Conservation (phyloP, 2,797 vertebrate genomes). For the Sternotherus odoratus region DNA sequence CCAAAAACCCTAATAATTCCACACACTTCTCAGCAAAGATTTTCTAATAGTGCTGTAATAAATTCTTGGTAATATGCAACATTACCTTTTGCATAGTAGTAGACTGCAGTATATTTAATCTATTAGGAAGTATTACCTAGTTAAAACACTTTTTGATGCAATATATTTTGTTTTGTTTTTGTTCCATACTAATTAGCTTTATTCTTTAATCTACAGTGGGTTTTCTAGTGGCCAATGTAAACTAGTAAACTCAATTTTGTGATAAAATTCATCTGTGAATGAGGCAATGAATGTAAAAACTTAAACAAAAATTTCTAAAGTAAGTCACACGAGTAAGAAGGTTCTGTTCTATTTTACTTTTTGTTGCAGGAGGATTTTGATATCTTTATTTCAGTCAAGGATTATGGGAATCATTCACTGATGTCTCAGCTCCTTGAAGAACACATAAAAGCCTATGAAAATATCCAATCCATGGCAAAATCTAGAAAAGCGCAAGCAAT, state of each 20-base stretch:
- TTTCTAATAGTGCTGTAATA: background rate
- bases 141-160: background rate
- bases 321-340: background rate
- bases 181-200: background rate
- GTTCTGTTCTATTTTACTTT: background rate
- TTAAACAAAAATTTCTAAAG: background rate
- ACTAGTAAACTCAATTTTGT: background rate
- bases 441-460: conserved; percentile 87
- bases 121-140: background rate
- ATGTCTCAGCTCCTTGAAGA: conserved; percentile 86
- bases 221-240: background rate
- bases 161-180: background rate
- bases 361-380: conserved; percentile 90
- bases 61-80: too few relatives aligned
- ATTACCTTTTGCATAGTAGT: background rate
- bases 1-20: background rate
- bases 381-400: conserved; percentile 89
- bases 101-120: background rate
- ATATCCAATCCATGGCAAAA: conserved; percentile 63
- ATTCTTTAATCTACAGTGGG: background rate
- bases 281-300: background rate
- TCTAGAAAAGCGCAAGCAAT: conserved; percentile 40
- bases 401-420: conserved; percentile 85
- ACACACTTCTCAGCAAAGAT: background rate
- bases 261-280: background rate